Conservation (phyloP, 2,888 invertebrate species). For the Meloe dianella region DNA sequence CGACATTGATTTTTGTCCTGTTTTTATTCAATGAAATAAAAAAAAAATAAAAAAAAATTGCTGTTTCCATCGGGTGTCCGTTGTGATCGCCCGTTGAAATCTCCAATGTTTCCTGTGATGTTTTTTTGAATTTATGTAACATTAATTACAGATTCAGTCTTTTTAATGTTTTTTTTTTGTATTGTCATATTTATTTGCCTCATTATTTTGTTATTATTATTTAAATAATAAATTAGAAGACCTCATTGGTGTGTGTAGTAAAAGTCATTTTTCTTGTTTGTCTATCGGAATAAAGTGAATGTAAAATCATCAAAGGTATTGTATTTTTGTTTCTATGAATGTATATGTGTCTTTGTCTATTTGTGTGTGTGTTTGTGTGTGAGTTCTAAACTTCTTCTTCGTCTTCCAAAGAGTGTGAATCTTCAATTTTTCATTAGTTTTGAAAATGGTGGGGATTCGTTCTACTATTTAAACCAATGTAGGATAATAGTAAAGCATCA, state of each 20-base stretch:
- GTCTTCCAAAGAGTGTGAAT: slow-evolving; percentile 51
- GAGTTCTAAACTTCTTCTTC: neutral
- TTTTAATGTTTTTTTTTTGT: too few relatives aligned
- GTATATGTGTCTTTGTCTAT: neutral
- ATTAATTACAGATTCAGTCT: too few relatives aligned
- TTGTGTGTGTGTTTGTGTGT: too few relatives aligned
- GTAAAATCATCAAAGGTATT: slow-evolving; percentile 35
- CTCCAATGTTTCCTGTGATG: neutral
- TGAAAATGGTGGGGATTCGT: slow-evolving; percentile 37
- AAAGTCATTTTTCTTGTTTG: too few relatives aligned
- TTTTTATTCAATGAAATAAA: too few relatives aligned
- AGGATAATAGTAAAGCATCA: slow-evolving; percentile 42
- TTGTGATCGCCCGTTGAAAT: neutral
- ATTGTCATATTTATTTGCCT: too few relatives aligned
- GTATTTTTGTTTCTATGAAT: slow-evolving; percentile 2
- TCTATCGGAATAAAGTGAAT: slow-evolving; percentile 46
- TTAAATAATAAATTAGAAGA: neutral
- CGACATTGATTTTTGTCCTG: too few relatives aligned
- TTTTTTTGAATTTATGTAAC: too few relatives aligned
- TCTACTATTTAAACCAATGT: slow-evolving; percentile 44
- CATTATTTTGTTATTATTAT: neutral
- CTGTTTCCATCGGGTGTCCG: neutral
- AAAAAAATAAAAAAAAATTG: too few relatives aligned
- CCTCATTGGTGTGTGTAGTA: slow-evolving; percentile 37
- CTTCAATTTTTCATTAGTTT: slow-evolving; percentile 37